These are phyloP conservation scores for Pantherophis vulpinus DNA, from an alignment of 2,797 vertebrate genomes.

Conservation along the genomic window DNA sequence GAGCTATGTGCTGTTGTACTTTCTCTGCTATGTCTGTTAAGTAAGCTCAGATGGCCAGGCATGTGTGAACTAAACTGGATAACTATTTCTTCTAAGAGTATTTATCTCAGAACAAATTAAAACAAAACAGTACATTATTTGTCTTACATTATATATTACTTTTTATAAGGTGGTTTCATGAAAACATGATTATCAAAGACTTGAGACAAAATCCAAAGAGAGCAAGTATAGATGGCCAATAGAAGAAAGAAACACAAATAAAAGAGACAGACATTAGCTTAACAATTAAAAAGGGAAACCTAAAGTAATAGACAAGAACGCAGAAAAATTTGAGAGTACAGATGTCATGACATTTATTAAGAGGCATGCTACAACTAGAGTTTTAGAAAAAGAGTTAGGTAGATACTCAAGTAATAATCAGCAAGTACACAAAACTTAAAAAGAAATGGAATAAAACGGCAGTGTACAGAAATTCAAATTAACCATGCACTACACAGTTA, in stretches of 20 bases:
- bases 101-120: not conserved
- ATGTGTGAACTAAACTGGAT: not conserved
- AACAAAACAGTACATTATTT: not conserved
- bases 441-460: slow-evolving; percentile 70
- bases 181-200: not conserved
- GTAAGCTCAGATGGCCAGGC: not conserved
- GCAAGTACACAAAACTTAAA: slow-evolving; percentile 71
- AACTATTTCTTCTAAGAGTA: not conserved
- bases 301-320: slow-evolving; percentile 74
- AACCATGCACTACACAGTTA: slow-evolving; percentile 78
- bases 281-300: slow-evolving; percentile 54
- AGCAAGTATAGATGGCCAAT: slow-evolving; percentile 47
- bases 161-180: not conserved
- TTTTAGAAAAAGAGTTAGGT: slow-evolving; percentile 74
- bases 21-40: not conserved
- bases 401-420: slow-evolving; percentile 71
- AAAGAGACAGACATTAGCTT: slow-evolving; percentile 49
- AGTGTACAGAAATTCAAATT: slow-evolving; percentile 76
- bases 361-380: slow-evolving; percentile 79
- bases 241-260: slow-evolving; percentile 21
- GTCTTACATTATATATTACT: not conserved
- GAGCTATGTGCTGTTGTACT: not conserved
- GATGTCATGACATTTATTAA: slow-evolving; percentile 84
- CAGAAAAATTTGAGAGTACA: slow-evolving; percentile 75
- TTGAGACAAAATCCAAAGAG: slow-evolving; percentile 33